Evolutionary conservation across 2,888 invertebrate genomes (phyloP).

Genomic region (Teleogryllus oceanicus): DNA sequence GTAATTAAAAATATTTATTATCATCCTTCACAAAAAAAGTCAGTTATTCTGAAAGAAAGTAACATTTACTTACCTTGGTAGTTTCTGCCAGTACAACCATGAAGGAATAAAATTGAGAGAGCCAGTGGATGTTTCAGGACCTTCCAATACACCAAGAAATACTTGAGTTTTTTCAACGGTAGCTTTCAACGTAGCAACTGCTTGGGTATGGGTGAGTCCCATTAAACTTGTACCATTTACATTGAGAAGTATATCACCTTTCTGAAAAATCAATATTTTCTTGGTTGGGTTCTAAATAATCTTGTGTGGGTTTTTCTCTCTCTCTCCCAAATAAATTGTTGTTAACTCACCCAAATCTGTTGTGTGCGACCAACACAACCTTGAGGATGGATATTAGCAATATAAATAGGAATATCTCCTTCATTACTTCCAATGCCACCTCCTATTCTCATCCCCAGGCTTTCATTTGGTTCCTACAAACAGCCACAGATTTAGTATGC

Average conservation of each 20-base stretch:
- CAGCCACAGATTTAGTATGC: not conserved
- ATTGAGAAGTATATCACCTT: conserved; percentile 50
- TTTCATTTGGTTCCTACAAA: conserved; percentile 45
- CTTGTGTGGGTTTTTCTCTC: not conserved
- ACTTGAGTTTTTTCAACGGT: conserved; percentile 45
- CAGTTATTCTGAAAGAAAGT: too few species aligned
- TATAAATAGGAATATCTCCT: conserved; percentile 51
- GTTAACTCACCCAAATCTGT: conserved; percentile 45
- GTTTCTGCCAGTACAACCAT: conserved; percentile 51
- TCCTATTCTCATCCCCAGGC: conserved; percentile 50
- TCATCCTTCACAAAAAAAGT: too few species aligned
- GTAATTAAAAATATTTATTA: too few species aligned
- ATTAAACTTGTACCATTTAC: conserved; percentile 48
- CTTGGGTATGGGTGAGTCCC: conserved; percentile 49
- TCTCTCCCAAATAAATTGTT: not conserved
- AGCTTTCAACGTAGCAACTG: conserved; percentile 48
- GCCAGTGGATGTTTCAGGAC: conserved; percentile 47
- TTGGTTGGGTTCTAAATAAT: not conserved
- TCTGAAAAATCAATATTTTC: conserved; percentile 43
- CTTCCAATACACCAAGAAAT: conserved; percentile 47
- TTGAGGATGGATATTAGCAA: conserved; percentile 49
- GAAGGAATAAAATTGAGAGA: conserved; percentile 49
- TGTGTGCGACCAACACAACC: conserved; percentile 48
- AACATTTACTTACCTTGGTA: conserved; percentile 44
- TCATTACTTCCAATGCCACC: conserved; percentile 49